A percentile compares a stretch with the other conserved stretches of the same genome.
phyloP scores from a whole-genome alignment of 1,140 invertebrate genomes.

The Potamilus streckersoni region DNA sequence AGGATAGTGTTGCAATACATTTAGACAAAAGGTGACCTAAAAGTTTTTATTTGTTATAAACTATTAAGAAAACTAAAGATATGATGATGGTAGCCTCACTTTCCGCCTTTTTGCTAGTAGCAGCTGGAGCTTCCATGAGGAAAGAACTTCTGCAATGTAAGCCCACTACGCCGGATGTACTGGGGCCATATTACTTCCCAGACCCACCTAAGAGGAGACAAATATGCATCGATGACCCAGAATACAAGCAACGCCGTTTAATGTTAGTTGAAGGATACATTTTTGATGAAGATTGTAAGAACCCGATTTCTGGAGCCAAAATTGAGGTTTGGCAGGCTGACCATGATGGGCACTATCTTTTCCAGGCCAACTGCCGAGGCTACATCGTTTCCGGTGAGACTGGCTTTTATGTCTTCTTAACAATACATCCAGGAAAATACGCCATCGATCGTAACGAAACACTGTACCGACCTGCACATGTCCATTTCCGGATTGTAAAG shows the following conservation, averaged over 20 bases:
- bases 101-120: no score
- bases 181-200: constrained; percentile 30
- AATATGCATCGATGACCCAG: background rate
- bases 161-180: constrained; percentile 23
- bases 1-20: no score
- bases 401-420: constrained; percentile 22
- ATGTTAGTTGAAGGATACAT: constrained; percentile 24
- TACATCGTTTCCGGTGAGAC: constrained; percentile 10
- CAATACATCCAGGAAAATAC: constrained; percentile 27
- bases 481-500: constrained; percentile 22
- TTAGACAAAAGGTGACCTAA: no score
- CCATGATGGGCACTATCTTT: constrained; percentile 23
- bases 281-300: constrained; percentile 19
- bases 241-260: constrained; percentile 9
- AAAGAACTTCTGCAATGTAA: constrained; percentile 7
- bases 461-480: constrained; percentile 22
- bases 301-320: constrained; percentile 5
- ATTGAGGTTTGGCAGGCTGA: constrained; percentile 32
- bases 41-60: no score
- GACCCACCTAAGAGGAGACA: constrained; percentile 17
- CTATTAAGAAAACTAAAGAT: no score
- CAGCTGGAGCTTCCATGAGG: no score
- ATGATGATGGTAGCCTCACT: no score
- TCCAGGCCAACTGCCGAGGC: constrained; percentile 21
- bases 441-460: constrained; percentile 17